Conservation (phyloP, 2,888 invertebrate species). For the Cosmia trapezina region DNA sequence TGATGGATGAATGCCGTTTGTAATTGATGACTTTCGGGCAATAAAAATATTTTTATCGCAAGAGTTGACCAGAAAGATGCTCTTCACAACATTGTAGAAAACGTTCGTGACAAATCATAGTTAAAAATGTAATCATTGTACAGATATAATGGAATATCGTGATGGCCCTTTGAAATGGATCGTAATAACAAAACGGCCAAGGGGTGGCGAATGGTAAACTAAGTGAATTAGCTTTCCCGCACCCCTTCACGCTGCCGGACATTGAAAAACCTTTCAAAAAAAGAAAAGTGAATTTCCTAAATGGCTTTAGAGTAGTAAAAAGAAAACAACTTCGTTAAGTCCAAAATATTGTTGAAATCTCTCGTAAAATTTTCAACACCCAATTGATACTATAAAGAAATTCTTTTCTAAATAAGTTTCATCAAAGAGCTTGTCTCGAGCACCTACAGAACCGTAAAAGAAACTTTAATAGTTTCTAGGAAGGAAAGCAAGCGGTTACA, state of each 20-base stretch:
- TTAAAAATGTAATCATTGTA: conserved; percentile 56
- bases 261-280: conserved; percentile 47
- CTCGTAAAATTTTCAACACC: conserved; percentile 50
- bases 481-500: conserved; percentile 71
- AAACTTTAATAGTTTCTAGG: conserved; percentile 73
- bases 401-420: conserved; percentile 45
- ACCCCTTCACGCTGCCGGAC: conserved; percentile 61
- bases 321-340: conserved; percentile 23
- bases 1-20: conserved; percentile 33
- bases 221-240: conserved; percentile 73
- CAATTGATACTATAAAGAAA: conserved; percentile 39
- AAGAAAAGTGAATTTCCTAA: conserved; percentile 48
- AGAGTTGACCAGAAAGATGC: conserved; percentile 16
- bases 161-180: conserved; percentile 63
- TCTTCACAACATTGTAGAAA: conserved; percentile 20
- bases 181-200: conserved; percentile 55
- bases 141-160: conserved; percentile 56
- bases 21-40: conserved; percentile 34
- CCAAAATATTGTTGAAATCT: conserved; percentile 21
- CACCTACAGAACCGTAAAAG: conserved; percentile 58
- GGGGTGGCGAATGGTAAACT: conserved; percentile 70
- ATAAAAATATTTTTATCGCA: conserved; percentile 36
- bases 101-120: conserved; percentile 61
- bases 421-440: conserved; percentile 59
- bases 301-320: conserved; percentile 21